Base-by-base conservation (phyloP, 2,888 invertebrate species). In the Yponomeuta cagnagella region DNA sequence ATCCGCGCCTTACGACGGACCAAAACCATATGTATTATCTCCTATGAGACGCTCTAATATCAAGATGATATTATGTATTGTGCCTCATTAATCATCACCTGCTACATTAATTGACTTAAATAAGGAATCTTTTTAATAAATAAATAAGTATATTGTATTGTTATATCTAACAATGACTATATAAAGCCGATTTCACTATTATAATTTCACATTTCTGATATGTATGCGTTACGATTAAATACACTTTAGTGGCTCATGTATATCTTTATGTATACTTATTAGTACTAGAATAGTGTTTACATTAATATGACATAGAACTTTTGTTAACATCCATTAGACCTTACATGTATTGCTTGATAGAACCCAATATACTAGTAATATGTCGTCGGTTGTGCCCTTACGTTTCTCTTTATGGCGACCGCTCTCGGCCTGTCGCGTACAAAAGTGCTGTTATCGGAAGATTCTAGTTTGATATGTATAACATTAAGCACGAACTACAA, bases 91-190 rank as follows among this genome's bases (percentile, higher is more conserved):
- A n/a, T n/a, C n/a, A n/a, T n/a, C n/a, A 79, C 76, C 75, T 79
- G 84, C 83, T 85, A 87, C 85, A 75, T 83, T 90, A 91, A 91
- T 92, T 92, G 91, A 91, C 91, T 82, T 86, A 92, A 91, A 90
- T 90, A 90, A 92, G 91, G 90, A 90, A 89, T 91, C 87, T 78
- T 86, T 79, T 85, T 79, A 76, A 83, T 85, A 80, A 82, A 84
- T 83, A 52, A 48, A 69, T 52, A 48, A 52, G 15, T 52, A 37
- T 48, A 33, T 33, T 43, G 9, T 33, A 15, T 68, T 31, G 23
- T 23, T 23, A 23, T 23, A 58, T 10, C 68, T 52, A 52, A 70
- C 63, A 70, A 83, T 78, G 79, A 80, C 77, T 79, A 77, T 75
- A 74, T 70, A 67, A 67, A 67, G 37, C 67, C 43, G 31, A 37